Evolutionary conservation across 2,113 vertebrate genomes (phyloP).

Genomic region (Entomyzon cyanotis): DNA sequence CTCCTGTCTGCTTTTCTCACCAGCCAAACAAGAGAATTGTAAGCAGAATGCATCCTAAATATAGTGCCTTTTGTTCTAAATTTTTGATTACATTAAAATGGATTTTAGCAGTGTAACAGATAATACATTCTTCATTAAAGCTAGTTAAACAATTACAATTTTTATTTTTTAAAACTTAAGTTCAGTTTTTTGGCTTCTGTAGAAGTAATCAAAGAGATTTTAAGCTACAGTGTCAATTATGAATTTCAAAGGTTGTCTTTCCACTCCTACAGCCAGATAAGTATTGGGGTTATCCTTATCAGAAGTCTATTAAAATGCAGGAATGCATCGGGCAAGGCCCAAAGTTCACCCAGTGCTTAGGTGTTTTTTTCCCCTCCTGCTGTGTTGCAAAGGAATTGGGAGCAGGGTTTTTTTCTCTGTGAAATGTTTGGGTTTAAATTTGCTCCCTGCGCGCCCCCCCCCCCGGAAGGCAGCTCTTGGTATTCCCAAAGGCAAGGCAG

Average conservation of each 20-base stretch:
- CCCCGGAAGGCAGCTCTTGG: too few species aligned
- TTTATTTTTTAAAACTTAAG: not conserved
- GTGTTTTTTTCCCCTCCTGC: not conserved
- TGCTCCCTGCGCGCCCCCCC: too few species aligned
- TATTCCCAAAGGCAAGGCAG: too few species aligned
- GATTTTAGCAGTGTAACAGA: not conserved
- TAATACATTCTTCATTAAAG: not conserved
- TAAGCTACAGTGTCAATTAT: not conserved
- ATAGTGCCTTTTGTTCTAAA: too few species aligned
- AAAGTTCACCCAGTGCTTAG: not conserved
- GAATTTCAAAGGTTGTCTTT: not conserved
- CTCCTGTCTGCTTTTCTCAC: too few species aligned
- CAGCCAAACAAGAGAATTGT: too few species aligned
- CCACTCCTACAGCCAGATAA: not conserved
- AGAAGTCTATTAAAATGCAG: not conserved
- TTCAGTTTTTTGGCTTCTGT: not conserved
- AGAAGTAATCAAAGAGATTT: not conserved
- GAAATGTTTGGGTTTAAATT: too few species aligned
- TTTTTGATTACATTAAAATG: too few species aligned
- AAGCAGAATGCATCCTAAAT: too few species aligned
- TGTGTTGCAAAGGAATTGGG: too few species aligned
- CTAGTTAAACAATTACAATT: not conserved
- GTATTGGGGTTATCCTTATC: not conserved
- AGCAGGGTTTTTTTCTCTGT: too few species aligned
- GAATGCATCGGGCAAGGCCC: not conserved